Conservation (phyloP, 1,140 invertebrate species). For the Carcinoscorpius rotundicauda region DNA sequence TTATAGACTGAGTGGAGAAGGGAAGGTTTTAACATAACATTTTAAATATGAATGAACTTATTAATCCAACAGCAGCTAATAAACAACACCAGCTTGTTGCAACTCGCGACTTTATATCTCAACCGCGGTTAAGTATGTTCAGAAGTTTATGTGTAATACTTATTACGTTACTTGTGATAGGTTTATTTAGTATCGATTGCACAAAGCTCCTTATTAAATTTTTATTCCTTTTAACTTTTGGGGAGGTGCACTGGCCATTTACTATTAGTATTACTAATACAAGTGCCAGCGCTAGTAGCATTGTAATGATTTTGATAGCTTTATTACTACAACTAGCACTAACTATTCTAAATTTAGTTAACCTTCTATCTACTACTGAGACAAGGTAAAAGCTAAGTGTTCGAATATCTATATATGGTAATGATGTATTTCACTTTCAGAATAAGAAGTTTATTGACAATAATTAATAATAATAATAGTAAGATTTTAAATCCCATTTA, state of each 20-base stretch:
- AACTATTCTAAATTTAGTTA: too few relatives aligned
- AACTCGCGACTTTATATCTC: slow-evolving; percentile 90
- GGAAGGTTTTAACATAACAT: too few relatives aligned
- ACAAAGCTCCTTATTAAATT: not conserved
- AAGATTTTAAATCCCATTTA: too few relatives aligned
- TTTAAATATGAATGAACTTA: not conserved
- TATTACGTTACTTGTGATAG: slow-evolving; percentile 2
- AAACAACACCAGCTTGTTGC: slow-evolving; percentile 77
- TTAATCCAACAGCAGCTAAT: slow-evolving; percentile 5
- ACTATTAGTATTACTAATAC: not conserved
- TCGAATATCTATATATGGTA: too few relatives aligned
- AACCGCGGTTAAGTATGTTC: slow-evolving; percentile 86
- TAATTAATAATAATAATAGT: too few relatives aligned
- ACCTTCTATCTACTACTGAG: too few relatives aligned
- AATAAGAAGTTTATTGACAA: too few relatives aligned
- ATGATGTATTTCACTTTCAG: too few relatives aligned
- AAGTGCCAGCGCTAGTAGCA: not conserved
- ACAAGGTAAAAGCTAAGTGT: too few relatives aligned
- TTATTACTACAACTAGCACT: too few relatives aligned
- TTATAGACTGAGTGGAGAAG: too few relatives aligned
- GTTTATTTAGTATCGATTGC: slow-evolving; percentile 8
- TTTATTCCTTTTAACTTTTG: not conserved
- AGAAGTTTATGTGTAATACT: slow-evolving; percentile 1
- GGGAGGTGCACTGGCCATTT: not conserved
- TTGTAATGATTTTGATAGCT: too few relatives aligned